These are phyloP conservation scores for Enteromius viviparus DNA, from an alignment of 2,797 vertebrate species.

Conservation along the genomic window DNA sequence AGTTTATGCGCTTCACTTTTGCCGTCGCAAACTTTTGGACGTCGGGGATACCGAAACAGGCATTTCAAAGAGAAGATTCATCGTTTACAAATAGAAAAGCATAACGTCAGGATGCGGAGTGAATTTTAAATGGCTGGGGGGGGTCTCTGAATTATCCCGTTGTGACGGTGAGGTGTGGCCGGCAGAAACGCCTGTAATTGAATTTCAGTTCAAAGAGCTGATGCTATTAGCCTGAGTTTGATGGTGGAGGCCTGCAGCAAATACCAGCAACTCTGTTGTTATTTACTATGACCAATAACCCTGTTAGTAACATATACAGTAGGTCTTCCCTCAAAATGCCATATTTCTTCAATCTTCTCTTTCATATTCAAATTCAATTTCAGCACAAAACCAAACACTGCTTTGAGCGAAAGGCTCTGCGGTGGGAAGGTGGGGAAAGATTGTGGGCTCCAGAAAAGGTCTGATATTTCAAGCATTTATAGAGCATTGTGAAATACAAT, in stretches of 20 bases:
- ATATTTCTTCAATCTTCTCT: conserved; percentile 38
- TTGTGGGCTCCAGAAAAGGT: neutral
- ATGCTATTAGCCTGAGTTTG: conserved; percentile 54
- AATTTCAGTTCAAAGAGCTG: conserved; percentile 64
- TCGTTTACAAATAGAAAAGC: conserved; percentile 50
- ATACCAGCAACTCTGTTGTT: conserved; percentile 52
- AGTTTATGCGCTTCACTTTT: conserved; percentile 43
- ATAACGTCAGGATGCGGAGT: conserved; percentile 29
- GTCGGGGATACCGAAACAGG: conserved; percentile 17
- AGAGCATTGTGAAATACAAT: conserved; percentile 4
- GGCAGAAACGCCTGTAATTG: conserved; percentile 56
- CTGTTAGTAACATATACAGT: conserved; percentile 50
- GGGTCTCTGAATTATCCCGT: conserved; percentile 33
- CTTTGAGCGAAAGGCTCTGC: conserved; percentile 32
- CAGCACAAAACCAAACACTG: conserved; percentile 39
- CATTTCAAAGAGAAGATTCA: conserved; percentile 60
- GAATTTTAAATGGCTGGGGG: conserved; percentile 44
- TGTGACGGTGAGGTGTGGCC: conserved; percentile 53
- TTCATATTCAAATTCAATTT: conserved; percentile 56
- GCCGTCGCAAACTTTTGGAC: conserved; percentile 49
- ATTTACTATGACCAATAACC: conserved; percentile 58
- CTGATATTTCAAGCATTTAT: neutral
- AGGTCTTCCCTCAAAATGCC: conserved; percentile 45
- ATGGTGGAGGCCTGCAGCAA: conserved; percentile 37
- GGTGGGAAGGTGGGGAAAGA: neutral